These are phyloP conservation scores for Drosophila melanosoma DNA, from an alignment of 2,888 invertebrate species.

Conservation along the genomic window DNA sequence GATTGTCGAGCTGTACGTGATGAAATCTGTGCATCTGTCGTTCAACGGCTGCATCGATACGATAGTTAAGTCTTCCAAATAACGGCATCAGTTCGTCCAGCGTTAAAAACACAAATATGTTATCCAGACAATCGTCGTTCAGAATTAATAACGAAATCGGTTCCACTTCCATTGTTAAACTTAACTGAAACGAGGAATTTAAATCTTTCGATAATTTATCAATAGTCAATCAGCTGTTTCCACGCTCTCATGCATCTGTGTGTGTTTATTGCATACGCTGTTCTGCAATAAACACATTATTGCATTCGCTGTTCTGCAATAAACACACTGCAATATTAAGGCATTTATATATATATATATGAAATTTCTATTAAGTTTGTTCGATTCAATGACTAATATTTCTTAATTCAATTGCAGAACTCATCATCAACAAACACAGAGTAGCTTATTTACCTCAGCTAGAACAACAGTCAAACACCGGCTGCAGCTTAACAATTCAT, in stretches of 20 bases:
- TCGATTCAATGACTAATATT: conserved; percentile 12
- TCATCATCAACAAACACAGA: conserved; percentile 19
- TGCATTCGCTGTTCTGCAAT: conserved; percentile 8
- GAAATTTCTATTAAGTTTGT: conserved; percentile 13
- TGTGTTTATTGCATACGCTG: conserved; percentile 33
- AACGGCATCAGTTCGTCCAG: too few relatives aligned
- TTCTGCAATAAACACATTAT: conserved; percentile 20
- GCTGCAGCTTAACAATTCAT: conserved; percentile 32
- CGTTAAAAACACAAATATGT: too few relatives aligned
- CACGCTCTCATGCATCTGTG: conserved; percentile 1
- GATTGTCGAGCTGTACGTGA: not conserved
- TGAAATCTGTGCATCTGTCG: too few relatives aligned
- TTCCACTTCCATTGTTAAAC: not conserved
- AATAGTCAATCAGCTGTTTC: conserved; percentile 12
- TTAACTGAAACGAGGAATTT: not conserved
- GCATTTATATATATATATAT: not conserved
- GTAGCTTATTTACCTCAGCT: conserved; percentile 19
- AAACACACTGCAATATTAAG: not conserved
- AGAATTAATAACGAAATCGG: too few relatives aligned
- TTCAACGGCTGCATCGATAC: too few relatives aligned
- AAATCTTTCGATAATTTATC: not conserved
- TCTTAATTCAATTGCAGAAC: conserved; percentile 38
- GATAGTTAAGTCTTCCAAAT: too few relatives aligned
- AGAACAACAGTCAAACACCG: conserved; percentile 25
- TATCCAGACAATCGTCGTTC: too few relatives aligned